phyloP scores from a whole-genome alignment of 53 echinoderm and acorn worm genomes.

The Stichopus horrens region DNA sequence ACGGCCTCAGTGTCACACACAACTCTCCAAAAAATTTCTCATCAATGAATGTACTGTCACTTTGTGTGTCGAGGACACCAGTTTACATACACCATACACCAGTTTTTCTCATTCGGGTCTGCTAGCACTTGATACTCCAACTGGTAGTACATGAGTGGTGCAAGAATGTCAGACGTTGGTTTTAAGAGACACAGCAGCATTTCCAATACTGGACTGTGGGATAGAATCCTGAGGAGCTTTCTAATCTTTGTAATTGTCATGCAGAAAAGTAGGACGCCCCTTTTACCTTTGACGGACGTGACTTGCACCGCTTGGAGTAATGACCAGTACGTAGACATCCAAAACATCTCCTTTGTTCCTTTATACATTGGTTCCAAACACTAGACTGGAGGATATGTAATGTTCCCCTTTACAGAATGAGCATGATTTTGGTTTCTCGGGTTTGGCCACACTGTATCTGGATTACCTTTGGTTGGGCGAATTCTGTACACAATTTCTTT shows the following conservation, averaged over 20 bases:
- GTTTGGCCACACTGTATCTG: too few species aligned
- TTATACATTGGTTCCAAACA: conserved; percentile 42
- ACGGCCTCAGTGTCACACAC: conserved; percentile 14
- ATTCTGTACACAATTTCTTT: conserved; percentile 4
- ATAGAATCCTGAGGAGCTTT: conserved; percentile 15
- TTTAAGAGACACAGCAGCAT: conserved; percentile 20
- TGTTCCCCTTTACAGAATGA: conserved; percentile 52
- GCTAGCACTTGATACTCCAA: conserved; percentile 40
- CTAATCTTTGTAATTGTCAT: conserved; percentile 40
- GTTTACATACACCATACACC: conserved; percentile 60
- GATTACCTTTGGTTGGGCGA: conserved; percentile 2
- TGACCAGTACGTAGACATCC: conserved; percentile 63
- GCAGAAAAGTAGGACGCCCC: conserved; percentile 60
- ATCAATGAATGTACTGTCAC: conserved; percentile 60
- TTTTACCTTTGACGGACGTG: conserved; percentile 56
- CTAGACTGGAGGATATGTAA: conserved; percentile 30
- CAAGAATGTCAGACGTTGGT: neutral
- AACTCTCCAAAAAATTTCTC: conserved; percentile 28
- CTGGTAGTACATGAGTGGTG: conserved; percentile 43
- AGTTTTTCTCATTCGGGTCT: conserved; percentile 48
- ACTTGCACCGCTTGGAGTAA: conserved; percentile 54
- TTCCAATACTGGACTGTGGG: neutral
- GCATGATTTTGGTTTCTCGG: conserved; percentile 40
- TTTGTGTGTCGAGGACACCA: conserved; percentile 65
- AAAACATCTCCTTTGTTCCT: conserved; percentile 57